phyloP scores from a whole-genome alignment of 2,113 vertebrate species.

The Felis chaus region DNA sequence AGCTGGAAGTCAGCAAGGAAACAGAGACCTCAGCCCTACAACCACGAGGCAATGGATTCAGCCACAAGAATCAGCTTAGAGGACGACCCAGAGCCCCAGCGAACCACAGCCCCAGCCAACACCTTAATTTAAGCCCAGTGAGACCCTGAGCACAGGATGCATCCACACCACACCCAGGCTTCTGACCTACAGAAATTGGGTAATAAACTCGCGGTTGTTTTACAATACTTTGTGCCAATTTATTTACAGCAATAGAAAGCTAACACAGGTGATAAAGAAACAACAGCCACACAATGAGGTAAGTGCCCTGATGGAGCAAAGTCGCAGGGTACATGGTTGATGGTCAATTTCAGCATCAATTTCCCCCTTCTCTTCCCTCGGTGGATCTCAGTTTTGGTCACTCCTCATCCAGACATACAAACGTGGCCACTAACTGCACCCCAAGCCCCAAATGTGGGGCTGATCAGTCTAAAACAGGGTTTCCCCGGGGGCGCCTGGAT shows the following conservation, averaged over 20 bases:
- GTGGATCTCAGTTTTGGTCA: not conserved
- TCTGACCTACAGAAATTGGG: not conserved
- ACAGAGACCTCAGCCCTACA: not conserved
- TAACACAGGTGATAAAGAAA: not conserved
- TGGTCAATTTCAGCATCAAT: not conserved
- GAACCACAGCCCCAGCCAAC: not conserved
- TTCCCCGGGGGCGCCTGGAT: not conserved
- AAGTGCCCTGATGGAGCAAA: not conserved
- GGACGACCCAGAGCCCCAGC: not conserved
- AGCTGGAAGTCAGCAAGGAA: not conserved
- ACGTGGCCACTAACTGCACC: not conserved
- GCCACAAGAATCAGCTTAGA: not conserved
- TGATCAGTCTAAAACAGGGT: not conserved
- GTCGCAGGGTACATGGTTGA: accelerated
- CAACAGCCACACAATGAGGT: not conserved
- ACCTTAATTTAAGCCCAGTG: not conserved
- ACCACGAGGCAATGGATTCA: not conserved
- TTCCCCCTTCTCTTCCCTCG: not conserved
- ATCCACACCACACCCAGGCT: not conserved
- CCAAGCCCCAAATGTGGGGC: not conserved
- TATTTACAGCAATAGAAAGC: not conserved
- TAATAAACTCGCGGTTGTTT: not conserved
- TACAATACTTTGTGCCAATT: not conserved
- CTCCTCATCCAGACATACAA: not conserved
- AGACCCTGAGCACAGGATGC: not conserved